Base-by-base conservation (phyloP, 2,113 vertebrate species). In the Tiliqua scincoides region DNA sequence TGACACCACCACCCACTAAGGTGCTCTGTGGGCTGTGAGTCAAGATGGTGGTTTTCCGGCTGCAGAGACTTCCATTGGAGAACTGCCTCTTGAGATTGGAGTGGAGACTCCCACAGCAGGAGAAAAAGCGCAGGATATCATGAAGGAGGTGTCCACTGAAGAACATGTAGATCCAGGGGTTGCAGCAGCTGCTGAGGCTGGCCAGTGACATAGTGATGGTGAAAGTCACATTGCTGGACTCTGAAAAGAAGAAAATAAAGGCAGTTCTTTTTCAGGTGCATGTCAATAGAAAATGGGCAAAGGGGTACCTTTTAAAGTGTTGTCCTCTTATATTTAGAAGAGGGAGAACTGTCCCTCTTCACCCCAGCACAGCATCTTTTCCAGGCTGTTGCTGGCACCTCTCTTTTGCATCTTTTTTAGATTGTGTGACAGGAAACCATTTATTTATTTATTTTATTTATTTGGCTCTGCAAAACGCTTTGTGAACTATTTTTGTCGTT, bases 161-260 rank as follows among this genome's bases (percentile, higher is more conserved):
- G 87, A 93, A 95, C 96, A 97, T 95, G 91, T 96, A 97, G 78
- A 97, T 97, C 96, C 97, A 97, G 86, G 97, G 97, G 91, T 97
- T 97, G 93, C 96, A 97, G 93, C 97, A 97, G 94, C 97, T 97
- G 96, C 96, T 97, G 85, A 97, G 96, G 93, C 96, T 97, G 83
- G 95, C 95, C 95, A 97, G 82, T 71, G 97, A 95, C 97, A 97
- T 97, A 87, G 96, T 95, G 93, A 97, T 95, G 93, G 97, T 97
- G 89, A 97, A 97, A 43, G 94, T 95, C 91, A 94, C 92, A 0
- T 97, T 76, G 71, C 93, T 92, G 52, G 97, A 97, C 32, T 97
- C 97, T 97, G 93, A 71, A 1, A 72, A 92, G 72, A 95, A 32
- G 27, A 1, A 67, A 25, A 40, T 20, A 32, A 35, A 59, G 59